phyloP scores from a whole-genome alignment of 1,140 invertebrate genomes.

The Sinella curviseta region DNA sequence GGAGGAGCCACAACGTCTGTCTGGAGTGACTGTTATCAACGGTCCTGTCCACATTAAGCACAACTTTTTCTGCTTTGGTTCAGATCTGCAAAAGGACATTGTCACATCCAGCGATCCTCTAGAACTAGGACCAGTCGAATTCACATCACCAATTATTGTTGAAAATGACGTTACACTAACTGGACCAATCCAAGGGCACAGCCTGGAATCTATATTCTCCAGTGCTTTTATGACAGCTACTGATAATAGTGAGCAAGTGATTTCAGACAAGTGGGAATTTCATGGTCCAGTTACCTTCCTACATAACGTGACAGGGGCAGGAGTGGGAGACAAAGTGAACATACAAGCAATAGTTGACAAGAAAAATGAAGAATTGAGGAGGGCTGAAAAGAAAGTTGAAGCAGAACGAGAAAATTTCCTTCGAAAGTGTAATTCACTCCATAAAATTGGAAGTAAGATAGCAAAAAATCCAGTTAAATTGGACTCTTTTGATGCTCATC shows the following conservation, averaged over 20 bases:
- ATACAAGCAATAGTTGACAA: constrained; percentile 5
- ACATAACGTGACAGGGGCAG: constrained; percentile 3
- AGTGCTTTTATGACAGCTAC: not conserved
- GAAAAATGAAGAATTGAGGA: constrained; percentile 22
- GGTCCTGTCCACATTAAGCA: not conserved
- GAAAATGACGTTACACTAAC: not conserved
- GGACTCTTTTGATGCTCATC: constrained; percentile 40
- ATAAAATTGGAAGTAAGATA: not conserved
- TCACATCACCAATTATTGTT: not conserved
- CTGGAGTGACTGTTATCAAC: not conserved
- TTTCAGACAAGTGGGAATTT: not conserved
- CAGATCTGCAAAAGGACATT: not conserved
- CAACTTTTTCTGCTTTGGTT: not conserved
- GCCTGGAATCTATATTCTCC: not conserved
- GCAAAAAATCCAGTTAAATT: constrained; percentile 30
- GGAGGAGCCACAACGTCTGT: not conserved
- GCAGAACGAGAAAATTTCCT: not conserved
- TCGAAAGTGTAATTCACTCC: not conserved
- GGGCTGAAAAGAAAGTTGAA: not conserved
- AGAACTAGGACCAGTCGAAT: not conserved
- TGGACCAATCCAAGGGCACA: not conserved
- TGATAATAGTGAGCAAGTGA: not conserved
- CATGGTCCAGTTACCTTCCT: constrained; percentile 25
- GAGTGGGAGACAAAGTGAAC: constrained; percentile 26
- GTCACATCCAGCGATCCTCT: not conserved